Base-by-base conservation (phyloP, 2,113 vertebrate genomes). In the Pyxicephalus adspersus region DNA sequence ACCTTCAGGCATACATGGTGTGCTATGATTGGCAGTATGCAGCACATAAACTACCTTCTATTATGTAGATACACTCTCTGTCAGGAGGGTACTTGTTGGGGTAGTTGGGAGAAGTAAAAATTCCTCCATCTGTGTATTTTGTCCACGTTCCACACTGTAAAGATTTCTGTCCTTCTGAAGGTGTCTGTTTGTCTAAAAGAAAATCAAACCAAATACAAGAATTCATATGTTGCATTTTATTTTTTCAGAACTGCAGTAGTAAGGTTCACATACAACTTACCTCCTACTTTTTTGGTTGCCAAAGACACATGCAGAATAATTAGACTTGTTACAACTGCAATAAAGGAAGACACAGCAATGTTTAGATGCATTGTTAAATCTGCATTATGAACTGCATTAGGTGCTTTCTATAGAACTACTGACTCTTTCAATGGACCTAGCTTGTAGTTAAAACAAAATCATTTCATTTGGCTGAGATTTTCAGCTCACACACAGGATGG, bases 261-360 rank as follows among this genome's bases (percentile, higher is more conserved):
- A 13, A 45, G 38, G 38, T 11, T 13, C 38, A 15, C 9, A 20
- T 16, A 18, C 26, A 31, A 91, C 93, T 82, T 95, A 99, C 98
- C 98, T 97, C 94, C 90, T 91, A 96, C 96, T 92, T 96, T 98
- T 93, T 97, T 97, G 87, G 96, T 95, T 92, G 96, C 95, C 88
- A 94, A 95, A 94, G 93, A 96, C 87, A 95, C 94, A 89, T 97
- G 96, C 89, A 99, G 92, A 88, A 99, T 95, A 92, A 96, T 95
- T 91, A 99, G 95, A 97, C 96, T 96, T 96, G 97, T 95, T 95
- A 96, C 96, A 96, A 98, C 97, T 98, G 95, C 82, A 91, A 94
- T 29, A 91, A 83, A 87, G 87, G 84, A 87, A 81, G 29, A 77
- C 16, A 87, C 54, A 29, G 28, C 72, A 25, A 29, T 61, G 60